Evolutionary conservation across 2,113 vertebrate genomes (phyloP).

Genomic region (Paraplagusia blochii): DNA sequence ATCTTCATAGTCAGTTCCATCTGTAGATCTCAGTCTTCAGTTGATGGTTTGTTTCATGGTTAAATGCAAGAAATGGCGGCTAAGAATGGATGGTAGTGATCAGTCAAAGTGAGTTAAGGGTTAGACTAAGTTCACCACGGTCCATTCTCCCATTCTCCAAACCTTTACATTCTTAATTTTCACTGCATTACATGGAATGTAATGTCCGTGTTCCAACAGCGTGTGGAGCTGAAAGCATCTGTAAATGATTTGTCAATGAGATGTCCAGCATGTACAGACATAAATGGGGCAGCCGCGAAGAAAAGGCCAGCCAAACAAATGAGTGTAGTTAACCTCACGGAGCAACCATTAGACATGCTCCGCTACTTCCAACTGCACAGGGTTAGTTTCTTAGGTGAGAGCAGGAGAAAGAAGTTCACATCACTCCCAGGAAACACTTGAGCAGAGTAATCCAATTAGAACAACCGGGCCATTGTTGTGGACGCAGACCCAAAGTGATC

Average conservation of each 20-base stretch:
- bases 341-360: conserved; percentile 55
- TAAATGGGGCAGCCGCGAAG: conserved; percentile 7
- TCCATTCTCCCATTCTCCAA: conserved; percentile 7
- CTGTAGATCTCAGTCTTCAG: too few species aligned
- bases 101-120: conserved; percentile 15
- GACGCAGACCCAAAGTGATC: conserved; percentile 3
- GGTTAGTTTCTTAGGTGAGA: neutral
- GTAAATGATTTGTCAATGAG: conserved; percentile 55
- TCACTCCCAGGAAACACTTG: conserved; percentile 48
- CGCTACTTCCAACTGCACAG: conserved; percentile 27
- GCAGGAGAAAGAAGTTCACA: neutral
- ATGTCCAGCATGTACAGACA: conserved; percentile 15
- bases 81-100: neutral
- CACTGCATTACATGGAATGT: conserved; percentile 4
- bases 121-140: conserved; percentile 14
- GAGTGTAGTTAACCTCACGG: conserved; percentile 45
- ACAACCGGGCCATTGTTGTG: conserved; percentile 22
- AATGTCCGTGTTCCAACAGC: neutral
- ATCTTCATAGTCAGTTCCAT: too few species aligned
- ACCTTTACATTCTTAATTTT: conserved; percentile 14
- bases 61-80: conserved; percentile 13
- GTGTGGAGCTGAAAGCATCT: conserved; percentile 40
- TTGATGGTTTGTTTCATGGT: conserved; percentile 8
- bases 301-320: conserved; percentile 49
- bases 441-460: conserved; percentile 61